Base-by-base conservation (phyloP, 2,113 vertebrate genomes). In the Cacatua alba region DNA sequence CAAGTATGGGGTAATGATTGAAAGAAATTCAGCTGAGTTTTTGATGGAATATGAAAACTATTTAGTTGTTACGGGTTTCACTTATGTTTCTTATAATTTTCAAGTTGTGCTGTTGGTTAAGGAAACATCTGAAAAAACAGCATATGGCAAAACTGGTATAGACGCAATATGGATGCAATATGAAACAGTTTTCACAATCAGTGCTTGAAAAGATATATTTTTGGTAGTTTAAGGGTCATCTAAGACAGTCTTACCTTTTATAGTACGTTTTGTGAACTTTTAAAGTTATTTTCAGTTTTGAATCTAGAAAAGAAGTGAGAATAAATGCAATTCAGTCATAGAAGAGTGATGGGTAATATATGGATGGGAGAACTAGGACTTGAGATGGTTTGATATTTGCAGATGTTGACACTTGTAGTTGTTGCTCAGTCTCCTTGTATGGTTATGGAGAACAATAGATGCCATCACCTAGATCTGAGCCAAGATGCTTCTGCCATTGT, bases 11-110 rank as follows among this genome's bases (percentile, higher is more conserved):
- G 2, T 35, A 29, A 23, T 18, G 24, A 18, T 25, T 59, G 37
- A 20, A 74, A 63, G 26, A 52, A 72, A 53, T 63, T 52, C 6
- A 18, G 16, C 5, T 3, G 20, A 46, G 8, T 6, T 52, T 84
- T 72, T 70, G n/a, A 17, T n/a, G 1, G 2, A 77, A 12, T 13
- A 1, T 8, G 10, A 43, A 57, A 65, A 25, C 31, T 62, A 1
- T 86, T 64, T n/a, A 17, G 13, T 52, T 55, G 14, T 24, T 53
- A 15, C 0, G 7, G 18, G 8, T 72, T 90, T 82, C 4, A 9
- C 13, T 4, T 68, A 3, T 0, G 0, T 46, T 72, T 77, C n/a
- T 65, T 39, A 13, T 2, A 0, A 1, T n/a, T 86, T 80, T 82
- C 11, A 26, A 7, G 41, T 68, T 57, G 13, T 1, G 13, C 6